phyloP scores from a whole-genome alignment of 35 echinoderm and acorn worm genomes.

The Ophioderma brevispina region DNA sequence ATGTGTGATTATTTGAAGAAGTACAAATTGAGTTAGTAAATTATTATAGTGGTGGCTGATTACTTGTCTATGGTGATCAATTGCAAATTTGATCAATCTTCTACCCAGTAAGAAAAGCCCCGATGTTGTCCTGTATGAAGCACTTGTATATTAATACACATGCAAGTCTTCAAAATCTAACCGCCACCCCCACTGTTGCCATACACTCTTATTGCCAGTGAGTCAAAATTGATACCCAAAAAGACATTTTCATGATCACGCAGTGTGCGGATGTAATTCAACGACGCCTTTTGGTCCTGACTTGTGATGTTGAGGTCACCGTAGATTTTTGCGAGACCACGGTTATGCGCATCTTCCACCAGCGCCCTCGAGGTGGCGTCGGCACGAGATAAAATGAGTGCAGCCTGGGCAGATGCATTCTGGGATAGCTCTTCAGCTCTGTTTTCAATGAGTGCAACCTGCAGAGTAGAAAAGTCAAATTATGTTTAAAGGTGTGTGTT shows the following conservation, averaged over 20 bases:
- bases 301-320: constrained; percentile 48
- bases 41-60: no score
- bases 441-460: constrained; percentile 69
- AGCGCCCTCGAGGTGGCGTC: constrained; percentile 47
- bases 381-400: constrained; percentile 56
- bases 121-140: no score
- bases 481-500: no score
- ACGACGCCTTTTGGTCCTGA: constrained; percentile 74
- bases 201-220: constrained; percentile 28
- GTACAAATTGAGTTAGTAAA: no score
- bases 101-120: no score
- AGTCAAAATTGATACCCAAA: constrained; percentile 71
- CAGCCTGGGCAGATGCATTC: constrained; percentile 75
- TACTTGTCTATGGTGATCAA: no score
- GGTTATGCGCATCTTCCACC: constrained; percentile 59
- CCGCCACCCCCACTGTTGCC: background rate
- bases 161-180: no score
- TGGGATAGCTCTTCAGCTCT: constrained; percentile 68
- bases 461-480: background rate
- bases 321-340: constrained; percentile 61
- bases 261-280: constrained; percentile 76
- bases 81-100: no score
- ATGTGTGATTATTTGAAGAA: no score
- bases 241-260: constrained; percentile 54
- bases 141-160: no score